Conservation (phyloP, 2,113 vertebrate genomes). For the Xyrauchen texanus region DNA sequence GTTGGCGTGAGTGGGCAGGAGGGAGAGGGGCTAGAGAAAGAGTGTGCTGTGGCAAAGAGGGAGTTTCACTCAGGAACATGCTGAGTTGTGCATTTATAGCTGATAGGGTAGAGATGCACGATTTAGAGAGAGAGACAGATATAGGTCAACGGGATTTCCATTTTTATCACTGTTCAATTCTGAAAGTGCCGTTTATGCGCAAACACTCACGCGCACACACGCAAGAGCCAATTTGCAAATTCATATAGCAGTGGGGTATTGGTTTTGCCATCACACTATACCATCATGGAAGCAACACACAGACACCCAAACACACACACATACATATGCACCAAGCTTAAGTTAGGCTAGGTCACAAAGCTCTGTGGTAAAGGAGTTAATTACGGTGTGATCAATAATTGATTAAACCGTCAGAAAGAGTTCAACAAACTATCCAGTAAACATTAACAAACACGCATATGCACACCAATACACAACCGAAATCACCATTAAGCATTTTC, state of each 20-base stretch:
- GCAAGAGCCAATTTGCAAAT: background rate
- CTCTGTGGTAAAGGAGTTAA: slow-evolving; percentile 69
- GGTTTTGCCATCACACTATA: slow-evolving; percentile 31
- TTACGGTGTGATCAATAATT: slow-evolving; percentile 78
- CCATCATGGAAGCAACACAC: slow-evolving; percentile 8
- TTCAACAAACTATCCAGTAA: slow-evolving; percentile 71
- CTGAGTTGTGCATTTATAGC: slow-evolving; percentile 23
- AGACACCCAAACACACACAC: background rate
- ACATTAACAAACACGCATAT: slow-evolving; percentile 62
- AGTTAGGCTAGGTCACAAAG: slow-evolving; percentile 55
- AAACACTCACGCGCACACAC: background rate
- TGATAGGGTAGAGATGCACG: background rate
- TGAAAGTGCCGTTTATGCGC: background rate
- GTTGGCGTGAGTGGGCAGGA: background rate
- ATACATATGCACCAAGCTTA: background rate
- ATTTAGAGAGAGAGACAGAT: slow-evolving; percentile 6
- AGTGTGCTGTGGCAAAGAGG: slow-evolving; percentile 16
- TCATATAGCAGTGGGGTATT: slow-evolving; percentile 7
- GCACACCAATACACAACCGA: slow-evolving; percentile 66
- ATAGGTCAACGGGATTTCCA: slow-evolving; percentile 41
- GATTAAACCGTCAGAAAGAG: slow-evolving; percentile 71
- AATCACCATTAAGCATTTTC: slow-evolving; percentile 75
- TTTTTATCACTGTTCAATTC: slow-evolving; percentile 18
- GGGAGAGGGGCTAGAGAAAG: background rate
- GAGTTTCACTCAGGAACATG: slow-evolving; percentile 29